Evolutionary conservation across 1,140 invertebrate genomes (phyloP).

Genomic region (Drosophila pachea): DNA sequence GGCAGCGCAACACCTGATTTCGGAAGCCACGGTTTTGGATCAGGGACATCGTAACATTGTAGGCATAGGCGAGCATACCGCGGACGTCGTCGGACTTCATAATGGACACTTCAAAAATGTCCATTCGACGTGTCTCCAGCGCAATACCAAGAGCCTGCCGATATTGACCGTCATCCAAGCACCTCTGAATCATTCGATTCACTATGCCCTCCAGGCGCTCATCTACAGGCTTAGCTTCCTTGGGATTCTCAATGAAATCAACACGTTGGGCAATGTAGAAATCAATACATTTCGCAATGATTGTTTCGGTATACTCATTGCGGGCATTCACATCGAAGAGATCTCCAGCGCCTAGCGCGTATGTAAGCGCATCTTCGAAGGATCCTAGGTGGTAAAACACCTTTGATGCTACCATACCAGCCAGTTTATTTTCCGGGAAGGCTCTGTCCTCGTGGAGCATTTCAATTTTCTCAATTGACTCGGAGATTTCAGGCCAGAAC

Average conservation of each 20-base stretch:
- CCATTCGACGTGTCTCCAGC: conserved; percentile 96
- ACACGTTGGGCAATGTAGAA: conserved; percentile 94
- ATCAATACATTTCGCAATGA: conserved; percentile 97
- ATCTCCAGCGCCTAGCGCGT: conserved; percentile 94
- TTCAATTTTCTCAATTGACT: conserved; percentile 98
- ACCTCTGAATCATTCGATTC: conserved; percentile 97
- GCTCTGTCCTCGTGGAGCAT: conserved; percentile 95
- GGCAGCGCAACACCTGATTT: conserved; percentile 90
- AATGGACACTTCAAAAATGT: conserved; percentile 94
- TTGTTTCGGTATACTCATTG: conserved; percentile 98
- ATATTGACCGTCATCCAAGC: conserved; percentile 95
- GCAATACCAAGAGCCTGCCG: conserved; percentile 96
- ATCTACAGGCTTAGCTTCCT: conserved; percentile 88
- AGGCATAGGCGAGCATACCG: conserved; percentile 95
- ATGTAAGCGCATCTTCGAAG: conserved; percentile 96
- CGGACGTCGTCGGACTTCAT: conserved; percentile 93
- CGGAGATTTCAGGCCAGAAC: conserved; percentile 99
- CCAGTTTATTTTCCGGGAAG: conserved; percentile 93
- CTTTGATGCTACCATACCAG: conserved; percentile 98
- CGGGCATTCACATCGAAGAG: conserved; percentile 96
- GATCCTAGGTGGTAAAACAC: conserved; percentile 98
- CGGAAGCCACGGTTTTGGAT: conserved; percentile 96
- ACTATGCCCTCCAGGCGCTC: conserved; percentile 95
- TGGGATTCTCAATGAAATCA: conserved; percentile 82
- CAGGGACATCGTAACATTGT: conserved; percentile 96